Evolutionary conservation across 1,140 invertebrate species (phyloP).

Genomic region (Pararge aegeria): DNA sequence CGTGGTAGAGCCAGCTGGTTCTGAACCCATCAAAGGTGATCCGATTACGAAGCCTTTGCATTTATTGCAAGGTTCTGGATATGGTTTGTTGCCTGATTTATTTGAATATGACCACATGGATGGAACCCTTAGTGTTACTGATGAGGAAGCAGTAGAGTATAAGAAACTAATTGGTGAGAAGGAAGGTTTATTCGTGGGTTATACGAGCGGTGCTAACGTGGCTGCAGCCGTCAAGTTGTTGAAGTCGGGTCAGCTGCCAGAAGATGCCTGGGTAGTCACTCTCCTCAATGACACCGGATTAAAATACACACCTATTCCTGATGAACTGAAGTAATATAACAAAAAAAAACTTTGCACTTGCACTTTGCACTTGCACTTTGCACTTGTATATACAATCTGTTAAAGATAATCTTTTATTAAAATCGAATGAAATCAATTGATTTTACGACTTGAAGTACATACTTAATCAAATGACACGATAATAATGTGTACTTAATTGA

Average conservation of each 20-base stretch:
- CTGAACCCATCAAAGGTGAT: conserved; percentile 59
- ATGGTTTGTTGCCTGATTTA: conserved; percentile 60
- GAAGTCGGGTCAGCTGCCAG: conserved; percentile 48
- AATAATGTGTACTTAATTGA: too few species aligned
- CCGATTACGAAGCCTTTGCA: conserved; percentile 64
- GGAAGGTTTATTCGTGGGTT: conserved; percentile 69
- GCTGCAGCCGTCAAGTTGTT: conserved; percentile 64
- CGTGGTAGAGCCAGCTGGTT: conserved; percentile 63
- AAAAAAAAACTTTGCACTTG: neutral
- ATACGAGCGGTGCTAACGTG: conserved; percentile 67
- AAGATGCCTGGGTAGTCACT: conserved; percentile 67
- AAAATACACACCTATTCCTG: conserved; percentile 48
- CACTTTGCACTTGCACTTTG: too few species aligned
- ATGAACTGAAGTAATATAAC: conserved; percentile 11
- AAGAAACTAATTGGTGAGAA: conserved; percentile 63
- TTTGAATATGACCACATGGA: conserved; percentile 60
- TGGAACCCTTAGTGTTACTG: conserved; percentile 53
- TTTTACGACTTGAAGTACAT: too few species aligned
- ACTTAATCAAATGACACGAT: too few species aligned
- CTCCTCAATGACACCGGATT: conserved; percentile 62
- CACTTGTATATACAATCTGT: too few species aligned
- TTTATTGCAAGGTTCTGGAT: conserved; percentile 68
- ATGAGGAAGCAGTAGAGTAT: conserved; percentile 62
- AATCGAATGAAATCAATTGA: too few species aligned
- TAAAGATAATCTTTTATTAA: too few species aligned